These are phyloP conservation scores for Zoanthus gigantus DNA, from an alignment of 92 coral and sea anemone species.

Conservation along the genomic window DNA sequence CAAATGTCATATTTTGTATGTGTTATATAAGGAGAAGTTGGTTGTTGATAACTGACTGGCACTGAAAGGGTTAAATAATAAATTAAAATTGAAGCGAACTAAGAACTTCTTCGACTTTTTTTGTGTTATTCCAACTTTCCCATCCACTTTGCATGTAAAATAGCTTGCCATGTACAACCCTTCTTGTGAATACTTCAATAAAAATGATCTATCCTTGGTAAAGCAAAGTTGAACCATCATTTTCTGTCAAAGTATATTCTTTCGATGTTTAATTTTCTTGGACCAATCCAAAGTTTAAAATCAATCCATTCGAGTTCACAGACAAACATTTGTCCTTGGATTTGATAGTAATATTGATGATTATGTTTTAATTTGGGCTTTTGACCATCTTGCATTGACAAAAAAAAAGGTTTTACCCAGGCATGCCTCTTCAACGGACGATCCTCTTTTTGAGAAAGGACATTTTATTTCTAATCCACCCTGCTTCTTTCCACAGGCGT, in stretches of 20 bases:
- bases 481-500: conserved; percentile 28
- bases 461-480: conserved; percentile 78
- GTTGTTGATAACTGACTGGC: too few relatives aligned
- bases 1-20: too few relatives aligned
- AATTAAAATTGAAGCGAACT: too few relatives aligned
- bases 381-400: neutral
- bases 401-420: conserved; percentile 33
- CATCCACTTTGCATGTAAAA: neutral
- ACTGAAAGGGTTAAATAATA: too few relatives aligned
- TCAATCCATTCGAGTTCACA: conserved; percentile 56
- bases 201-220: neutral
- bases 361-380: conserved; percentile 1
- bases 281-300: conserved; percentile 69
- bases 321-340: conserved; percentile 73
- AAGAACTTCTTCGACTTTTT: neutral
- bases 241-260: conserved; percentile 39
- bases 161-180: neutral
- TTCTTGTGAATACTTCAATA: neutral
- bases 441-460: conserved; percentile 58
- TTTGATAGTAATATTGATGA: conserved; percentile 59
- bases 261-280: conserved; percentile 4
- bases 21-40: too few relatives aligned
- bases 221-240: conserved; percentile 1
- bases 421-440: conserved; percentile 49
- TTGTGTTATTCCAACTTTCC: neutral